Evolutionary conservation across 2,797 vertebrate species (phyloP).

Genomic region (Neosilurus hyrtlii): DNA sequence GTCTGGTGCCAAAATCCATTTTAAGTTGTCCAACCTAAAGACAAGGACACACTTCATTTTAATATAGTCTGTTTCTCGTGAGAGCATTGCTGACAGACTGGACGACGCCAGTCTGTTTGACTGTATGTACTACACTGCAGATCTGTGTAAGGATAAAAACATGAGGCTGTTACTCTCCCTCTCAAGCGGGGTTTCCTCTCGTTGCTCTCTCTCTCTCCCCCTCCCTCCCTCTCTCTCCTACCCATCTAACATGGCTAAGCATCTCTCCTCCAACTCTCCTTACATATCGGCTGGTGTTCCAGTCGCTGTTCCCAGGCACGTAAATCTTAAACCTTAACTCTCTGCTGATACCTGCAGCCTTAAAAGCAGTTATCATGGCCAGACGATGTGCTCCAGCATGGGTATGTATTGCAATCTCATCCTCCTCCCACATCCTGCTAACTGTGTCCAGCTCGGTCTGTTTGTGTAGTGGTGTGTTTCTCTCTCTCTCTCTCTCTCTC

Average conservation of each 20-base stretch:
- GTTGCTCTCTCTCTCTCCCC: neutral
- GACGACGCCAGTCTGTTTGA: neutral
- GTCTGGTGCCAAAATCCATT: neutral
- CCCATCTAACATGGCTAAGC: slow-evolving; percentile 34
- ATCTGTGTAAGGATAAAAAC: neutral
- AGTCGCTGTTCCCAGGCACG: slow-evolving; percentile 46
- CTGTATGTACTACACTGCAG: neutral
- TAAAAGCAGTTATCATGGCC: slow-evolving; percentile 54
- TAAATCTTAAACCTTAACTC: slow-evolving; percentile 49
- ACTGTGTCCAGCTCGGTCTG: slow-evolving; percentile 8
- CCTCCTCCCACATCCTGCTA: neutral
- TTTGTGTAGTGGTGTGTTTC: neutral
- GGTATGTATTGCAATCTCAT: slow-evolving; percentile 44
- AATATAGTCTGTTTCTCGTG: neutral
- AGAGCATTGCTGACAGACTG: neutral
- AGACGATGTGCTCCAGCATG: slow-evolving; percentile 46
- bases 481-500: neutral
- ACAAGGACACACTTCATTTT: neutral
- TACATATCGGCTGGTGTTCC: neutral
- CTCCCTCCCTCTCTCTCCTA: neutral
- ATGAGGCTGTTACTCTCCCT: neutral
- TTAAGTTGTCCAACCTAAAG: too few species aligned
- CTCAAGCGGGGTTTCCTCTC: neutral
- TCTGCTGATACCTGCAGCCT: slow-evolving; percentile 53
- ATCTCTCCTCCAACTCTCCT: neutral